phyloP scores from a whole-genome alignment of 1,140 invertebrate genomes.

The Drosophila nannoptera region DNA sequence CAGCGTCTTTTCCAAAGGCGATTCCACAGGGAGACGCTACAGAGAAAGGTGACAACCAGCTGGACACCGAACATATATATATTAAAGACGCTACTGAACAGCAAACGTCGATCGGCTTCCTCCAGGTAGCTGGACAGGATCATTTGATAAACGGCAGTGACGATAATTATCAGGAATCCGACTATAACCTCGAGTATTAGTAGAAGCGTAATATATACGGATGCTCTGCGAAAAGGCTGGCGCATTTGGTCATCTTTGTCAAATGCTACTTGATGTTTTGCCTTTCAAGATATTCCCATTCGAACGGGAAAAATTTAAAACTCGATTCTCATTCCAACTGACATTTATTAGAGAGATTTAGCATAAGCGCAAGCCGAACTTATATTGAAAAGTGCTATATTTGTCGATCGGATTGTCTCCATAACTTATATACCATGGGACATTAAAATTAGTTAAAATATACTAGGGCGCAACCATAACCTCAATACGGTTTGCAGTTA shows the following conservation, averaged over 20 bases:
- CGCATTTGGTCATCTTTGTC: constrained; percentile 73
- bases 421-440: no score
- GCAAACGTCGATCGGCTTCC: constrained; percentile 44
- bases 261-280: constrained; percentile 15
- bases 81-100: constrained; percentile 52
- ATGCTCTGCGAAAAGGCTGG: constrained; percentile 62
- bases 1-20: constrained; percentile 62
- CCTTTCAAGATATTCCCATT: constrained; percentile 1
- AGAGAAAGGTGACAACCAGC: constrained; percentile 55
- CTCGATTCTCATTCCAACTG: constrained; percentile 30
- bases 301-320: constrained; percentile 4
- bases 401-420: no score
- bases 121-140: constrained; percentile 54
- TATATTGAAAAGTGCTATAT: no score
- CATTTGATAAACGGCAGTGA: constrained; percentile 60
- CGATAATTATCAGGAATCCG: constrained; percentile 54
- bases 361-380: no score
- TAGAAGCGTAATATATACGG: constrained; percentile 54
- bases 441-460: no score
- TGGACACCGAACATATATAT: constrained; percentile 61
- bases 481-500: no score
- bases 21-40: constrained; percentile 62
- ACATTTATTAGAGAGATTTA: constrained; percentile 5
- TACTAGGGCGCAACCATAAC: no score
- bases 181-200: constrained; percentile 59